Evolutionary conservation across 92 coral and sea anemone species (phyloP), one percentile per base, ranked within the genome.

Genomic region (Scolanthus callimorphus): DNA sequence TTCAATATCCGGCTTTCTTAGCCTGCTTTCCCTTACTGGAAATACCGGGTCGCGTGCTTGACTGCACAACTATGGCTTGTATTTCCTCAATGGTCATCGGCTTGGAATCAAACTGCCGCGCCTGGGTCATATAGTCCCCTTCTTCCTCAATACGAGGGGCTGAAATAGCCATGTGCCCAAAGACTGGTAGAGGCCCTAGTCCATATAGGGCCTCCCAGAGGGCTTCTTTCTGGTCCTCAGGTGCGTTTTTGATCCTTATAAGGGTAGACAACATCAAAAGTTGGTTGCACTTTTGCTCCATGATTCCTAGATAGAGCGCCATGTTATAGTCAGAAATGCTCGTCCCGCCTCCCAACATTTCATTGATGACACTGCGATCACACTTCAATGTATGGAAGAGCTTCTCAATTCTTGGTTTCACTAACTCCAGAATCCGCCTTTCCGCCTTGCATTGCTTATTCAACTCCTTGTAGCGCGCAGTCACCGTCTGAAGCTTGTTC

Each of bases 201-300:
- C 96, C 95, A 34, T 80, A 87, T 8, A 94, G 74, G 19, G 92
- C 78, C 15, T 89, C 85, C 8, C 62, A 4, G 8, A 66, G 66
- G 4, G 31, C 78, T 34, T 84, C 84, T 39, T 59, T 62, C 20
- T 69, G 60, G 34, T 67, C 77, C 28, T 63, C 73, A n/a, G 73
- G 59, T 1, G 63, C 65, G 19, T 49, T 49, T 49, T 94, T 94
- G 26, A 85, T 57, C 54, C 73, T 81, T 24, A 74, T 69, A 11
- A 89, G 48, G 8, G 94, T 87, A 37, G 74, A 60, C 15, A 76
- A 60, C 58, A 84, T 96, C 15, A 94, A 74, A 11, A 84, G 59
- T 49, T 84, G 85, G 45, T 92, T 92, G 60, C 94, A 84, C 47
- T 86, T 90, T 63, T 92, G 98, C 76, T 92, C 98, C 4, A 92